A percentile compares a stretch with the other conserved stretches of the same genome.
phyloP scores from a whole-genome alignment of 1,140 invertebrate species.

The Cotesia chilonis region DNA sequence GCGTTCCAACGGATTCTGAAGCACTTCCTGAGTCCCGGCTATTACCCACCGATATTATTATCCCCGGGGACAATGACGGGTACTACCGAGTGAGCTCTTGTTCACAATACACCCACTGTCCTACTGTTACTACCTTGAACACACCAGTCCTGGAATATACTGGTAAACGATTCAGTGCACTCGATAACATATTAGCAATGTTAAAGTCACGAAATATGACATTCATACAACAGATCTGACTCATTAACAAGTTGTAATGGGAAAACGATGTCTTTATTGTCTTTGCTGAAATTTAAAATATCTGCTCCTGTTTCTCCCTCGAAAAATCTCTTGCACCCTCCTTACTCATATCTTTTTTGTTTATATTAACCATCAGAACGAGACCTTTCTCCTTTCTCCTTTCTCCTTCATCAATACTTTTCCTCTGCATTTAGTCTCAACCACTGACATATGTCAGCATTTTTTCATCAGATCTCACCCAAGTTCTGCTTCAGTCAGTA shows the following conservation, averaged over 20 bases:
- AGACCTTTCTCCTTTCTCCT: background rate
- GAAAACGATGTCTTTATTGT: slow-evolving; percentile 41
- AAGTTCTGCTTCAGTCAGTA: background rate
- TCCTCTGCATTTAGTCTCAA: background rate
- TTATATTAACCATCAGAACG: background rate
- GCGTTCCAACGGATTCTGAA: slow-evolving; percentile 36
- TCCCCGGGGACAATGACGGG: slow-evolving; percentile 41
- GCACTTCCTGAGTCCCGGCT: slow-evolving; percentile 41
- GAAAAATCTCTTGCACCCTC: background rate
- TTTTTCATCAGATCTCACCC: background rate
- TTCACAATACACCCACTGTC: slow-evolving; percentile 26
- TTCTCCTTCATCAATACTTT: background rate
- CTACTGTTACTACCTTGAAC: background rate
- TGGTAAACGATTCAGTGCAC: no score
- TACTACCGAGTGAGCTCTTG: slow-evolving; percentile 22
- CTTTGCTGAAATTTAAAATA: background rate
- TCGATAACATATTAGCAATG: slow-evolving; percentile 7
- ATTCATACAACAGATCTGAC: slow-evolving; percentile 45
- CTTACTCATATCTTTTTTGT: background rate
- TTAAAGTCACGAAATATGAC: slow-evolving; percentile 21
- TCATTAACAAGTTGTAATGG: slow-evolving; percentile 52
- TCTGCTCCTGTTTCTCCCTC: slow-evolving; percentile 11
- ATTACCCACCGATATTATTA: slow-evolving; percentile 44
- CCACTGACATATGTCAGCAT: slow-evolving; percentile 3
- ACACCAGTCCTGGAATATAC: slow-evolving; percentile 6